phyloP scores from a whole-genome alignment of 2,113 vertebrate genomes.

The Eulacestoma nigropectus region DNA sequence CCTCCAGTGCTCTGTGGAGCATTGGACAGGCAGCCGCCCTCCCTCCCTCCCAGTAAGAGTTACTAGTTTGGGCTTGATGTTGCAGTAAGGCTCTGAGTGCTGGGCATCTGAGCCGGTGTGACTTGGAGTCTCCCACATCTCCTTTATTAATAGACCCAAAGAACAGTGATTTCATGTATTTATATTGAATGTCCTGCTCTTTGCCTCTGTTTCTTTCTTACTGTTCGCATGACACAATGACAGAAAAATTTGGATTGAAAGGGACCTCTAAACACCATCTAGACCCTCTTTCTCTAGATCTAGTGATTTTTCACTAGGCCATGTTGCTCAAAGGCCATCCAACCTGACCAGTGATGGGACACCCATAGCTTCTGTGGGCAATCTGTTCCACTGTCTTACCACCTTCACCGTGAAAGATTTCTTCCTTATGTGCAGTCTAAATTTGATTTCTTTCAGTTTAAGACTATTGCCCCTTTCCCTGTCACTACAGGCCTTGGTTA shows the following conservation, averaged over 20 bases:
- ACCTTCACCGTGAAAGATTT: fast-evolving
- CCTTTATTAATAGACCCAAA: background rate
- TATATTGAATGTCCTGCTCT: background rate
- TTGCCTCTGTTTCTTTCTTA: background rate
- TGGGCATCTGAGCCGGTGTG: fast-evolving
- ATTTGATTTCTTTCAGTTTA: background rate
- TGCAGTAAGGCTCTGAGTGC: background rate
- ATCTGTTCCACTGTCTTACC: background rate
- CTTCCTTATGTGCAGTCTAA: background rate
- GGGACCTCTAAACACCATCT: background rate
- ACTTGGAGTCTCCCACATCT: background rate
- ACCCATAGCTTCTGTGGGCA: background rate
- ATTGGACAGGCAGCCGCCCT: fast-evolving
- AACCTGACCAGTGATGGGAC: background rate
- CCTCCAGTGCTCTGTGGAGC: background rate
- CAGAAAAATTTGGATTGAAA: background rate
- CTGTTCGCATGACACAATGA: background rate
- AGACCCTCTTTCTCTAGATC: background rate
- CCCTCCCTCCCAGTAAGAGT: background rate
- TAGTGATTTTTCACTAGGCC: background rate
- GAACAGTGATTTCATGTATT: background rate
- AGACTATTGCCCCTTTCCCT: background rate
- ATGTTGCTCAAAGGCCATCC: background rate
- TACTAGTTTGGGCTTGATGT: background rate
- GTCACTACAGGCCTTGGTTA: background rate